A percentile compares a stretch with the other conserved stretches of the same genome.
phyloP scores from a whole-genome alignment of 2,113 vertebrate genomes.

The Gambusia affinis region DNA sequence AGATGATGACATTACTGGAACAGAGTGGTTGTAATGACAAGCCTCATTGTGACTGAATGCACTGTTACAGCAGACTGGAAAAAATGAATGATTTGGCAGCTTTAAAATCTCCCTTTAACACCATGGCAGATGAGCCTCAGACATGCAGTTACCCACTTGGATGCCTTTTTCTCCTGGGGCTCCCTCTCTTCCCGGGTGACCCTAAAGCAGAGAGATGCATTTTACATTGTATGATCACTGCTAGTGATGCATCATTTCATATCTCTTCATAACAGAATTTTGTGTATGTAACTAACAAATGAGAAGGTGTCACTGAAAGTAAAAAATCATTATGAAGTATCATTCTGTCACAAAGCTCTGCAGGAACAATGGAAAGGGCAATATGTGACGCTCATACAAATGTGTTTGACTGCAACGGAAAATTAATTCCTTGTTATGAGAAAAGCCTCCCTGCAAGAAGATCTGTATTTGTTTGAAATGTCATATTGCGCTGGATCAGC shows the following conservation, averaged over 20 bases:
- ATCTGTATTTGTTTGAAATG: constrained; percentile 23
- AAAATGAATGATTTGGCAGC: constrained; percentile 7
- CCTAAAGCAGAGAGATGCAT: constrained; percentile 72
- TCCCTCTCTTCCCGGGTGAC: constrained; percentile 92
- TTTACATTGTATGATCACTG: constrained; percentile 11
- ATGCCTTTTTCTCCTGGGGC: constrained; percentile 89
- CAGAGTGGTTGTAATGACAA: constrained; percentile 28
- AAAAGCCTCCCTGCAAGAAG: constrained; percentile 11
- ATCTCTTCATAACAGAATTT: constrained; percentile 16
- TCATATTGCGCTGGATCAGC: constrained; percentile 26
- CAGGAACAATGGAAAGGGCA: constrained; percentile 23
- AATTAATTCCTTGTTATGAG: constrained; percentile 35
- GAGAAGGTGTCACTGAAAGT: constrained; percentile 8
- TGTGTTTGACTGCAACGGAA: constrained; percentile 33
- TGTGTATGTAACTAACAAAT: constrained; percentile 17
- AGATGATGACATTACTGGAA: constrained; percentile 21
- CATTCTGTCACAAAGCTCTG: constrained; percentile 34
- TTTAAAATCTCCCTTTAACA: constrained; percentile 20
- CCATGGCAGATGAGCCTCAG: constrained; percentile 2
- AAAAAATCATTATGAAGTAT: constrained; percentile 18
- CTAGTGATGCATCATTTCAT: constrained; percentile 24
- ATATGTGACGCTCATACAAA: constrained; percentile 38
- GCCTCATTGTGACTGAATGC: constrained; percentile 32
- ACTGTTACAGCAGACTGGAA: constrained; percentile 14
- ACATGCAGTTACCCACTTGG: constrained; percentile 79